Evolutionary conservation across 2,113 vertebrate genomes (phyloP), one percentile per base, ranked within the genome.

Genomic region (Columbina picui): DNA sequence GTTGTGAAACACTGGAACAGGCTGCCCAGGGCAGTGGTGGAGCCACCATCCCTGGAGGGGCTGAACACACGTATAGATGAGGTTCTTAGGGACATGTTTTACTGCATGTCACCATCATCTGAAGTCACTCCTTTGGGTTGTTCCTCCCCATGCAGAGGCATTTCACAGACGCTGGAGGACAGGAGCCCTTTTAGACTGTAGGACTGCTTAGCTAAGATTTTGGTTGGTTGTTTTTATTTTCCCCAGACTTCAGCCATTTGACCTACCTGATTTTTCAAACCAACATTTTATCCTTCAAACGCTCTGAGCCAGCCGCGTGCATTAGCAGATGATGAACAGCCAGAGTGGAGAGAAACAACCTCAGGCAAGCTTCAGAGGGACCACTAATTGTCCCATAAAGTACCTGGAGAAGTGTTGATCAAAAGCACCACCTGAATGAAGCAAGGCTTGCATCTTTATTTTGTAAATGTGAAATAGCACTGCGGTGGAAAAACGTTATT

Each of bases 51-150:
- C 41, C 41, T 41, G 41, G 41, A 41, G 41, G 41, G 41, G 14
- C 16, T 41, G 41, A 16, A 41, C 41, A 41, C 14, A 16, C 14
- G 41, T 41, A 41, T 16, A 41, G 41, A 41, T 14, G 41, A 41
- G 41, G 41, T 16, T 41, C 41, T 41, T 16, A 41, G 41, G 41
- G 41, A 41, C 41, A 16, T 41, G 41, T 41, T 41, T 16, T 41
- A 41, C 14, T 41, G 38, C 0, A 0, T 20, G 38, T 60, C 38
- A 22, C 67, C 41, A n/a, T 29, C n/a, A 34, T 43, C n/a, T 45
- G 0, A 0, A 52, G 18, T 34, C 49, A 15, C 15, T 29, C 7
- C 22, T 49, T 27, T 1, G 1, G 41, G 39, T 60, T 56, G 30
- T 53, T 74, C 11, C 16, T n/a, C 39, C 47, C 27, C 5, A 8